These are phyloP conservation scores for Rhabdomys dilectus DNA, from an alignment of 2,113 vertebrate species.

Conservation along the genomic window DNA sequence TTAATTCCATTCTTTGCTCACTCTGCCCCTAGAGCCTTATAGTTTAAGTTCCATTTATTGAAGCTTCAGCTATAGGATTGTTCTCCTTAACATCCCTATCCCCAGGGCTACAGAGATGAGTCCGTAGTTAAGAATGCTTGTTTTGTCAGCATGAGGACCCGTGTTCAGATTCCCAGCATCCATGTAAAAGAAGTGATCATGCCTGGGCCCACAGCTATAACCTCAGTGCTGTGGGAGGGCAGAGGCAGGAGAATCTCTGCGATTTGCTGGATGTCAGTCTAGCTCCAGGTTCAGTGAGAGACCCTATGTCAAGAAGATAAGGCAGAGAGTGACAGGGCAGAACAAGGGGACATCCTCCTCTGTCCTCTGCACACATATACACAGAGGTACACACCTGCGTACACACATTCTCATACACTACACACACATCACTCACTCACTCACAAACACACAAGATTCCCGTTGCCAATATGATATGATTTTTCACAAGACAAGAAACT, in stretches of 20 bases:
- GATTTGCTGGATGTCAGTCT: not conserved
- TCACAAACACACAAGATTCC: not conserved
- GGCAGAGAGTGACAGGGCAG: not conserved
- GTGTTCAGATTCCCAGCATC: not conserved
- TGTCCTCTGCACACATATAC: not conserved
- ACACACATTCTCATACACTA: not conserved
- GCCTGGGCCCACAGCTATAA: not conserved
- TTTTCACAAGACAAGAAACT: not conserved
- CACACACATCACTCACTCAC: not conserved
- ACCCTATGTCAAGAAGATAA: not conserved
- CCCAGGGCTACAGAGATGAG: not conserved
- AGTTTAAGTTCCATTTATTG: not conserved
- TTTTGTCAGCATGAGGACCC: not conserved
- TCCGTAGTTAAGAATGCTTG: not conserved
- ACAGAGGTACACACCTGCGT: not conserved
- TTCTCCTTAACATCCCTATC: not conserved
- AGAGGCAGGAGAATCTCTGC: not conserved
- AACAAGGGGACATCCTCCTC: not conserved
- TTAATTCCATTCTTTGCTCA: constrained; percentile 35
- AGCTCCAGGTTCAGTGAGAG: not conserved
- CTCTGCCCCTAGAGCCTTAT: not conserved
- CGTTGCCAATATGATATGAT: not conserved
- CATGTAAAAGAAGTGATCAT: not conserved
- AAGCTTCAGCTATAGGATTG: not conserved
- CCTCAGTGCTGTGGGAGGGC: not conserved